Conservation (phyloP, 2,113 vertebrate genomes). For the Dinomys branickii region DNA sequence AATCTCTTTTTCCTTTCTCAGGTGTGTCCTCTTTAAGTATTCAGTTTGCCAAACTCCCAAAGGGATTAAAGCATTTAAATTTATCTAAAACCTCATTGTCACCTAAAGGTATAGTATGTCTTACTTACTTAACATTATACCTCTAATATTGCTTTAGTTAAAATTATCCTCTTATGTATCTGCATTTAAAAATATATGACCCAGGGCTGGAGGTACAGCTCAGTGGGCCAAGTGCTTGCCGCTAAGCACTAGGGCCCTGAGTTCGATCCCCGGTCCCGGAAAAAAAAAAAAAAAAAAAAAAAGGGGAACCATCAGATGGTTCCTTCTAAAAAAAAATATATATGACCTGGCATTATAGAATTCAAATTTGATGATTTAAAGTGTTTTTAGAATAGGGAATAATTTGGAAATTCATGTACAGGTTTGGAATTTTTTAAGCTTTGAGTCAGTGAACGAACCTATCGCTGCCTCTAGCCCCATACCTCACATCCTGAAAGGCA, state of each 20-base stretch:
- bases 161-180: neutral
- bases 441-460: rapidly evolving
- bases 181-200: neutral
- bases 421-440: neutral
- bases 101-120: slow-evolving; percentile 92
- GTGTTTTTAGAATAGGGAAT: neutral
- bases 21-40: slow-evolving; percentile 94
- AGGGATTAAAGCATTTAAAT: slow-evolving; percentile 96
- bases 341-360: neutral
- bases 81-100: slow-evolving; percentile 97
- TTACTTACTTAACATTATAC: neutral
- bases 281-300: too few species aligned
- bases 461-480: neutral
- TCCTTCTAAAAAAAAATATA: too few species aligned
- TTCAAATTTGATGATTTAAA: neutral
- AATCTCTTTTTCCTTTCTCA: slow-evolving; percentile 71
- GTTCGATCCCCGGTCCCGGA: too few species aligned
- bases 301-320: too few species aligned
- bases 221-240: too few species aligned
- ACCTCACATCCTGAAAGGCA: neutral
- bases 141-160: neutral
- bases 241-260: too few species aligned
- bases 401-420: neutral
- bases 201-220: too few species aligned
- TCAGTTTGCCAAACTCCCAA: slow-evolving; percentile 96